Evolutionary conservation across 2,113 vertebrate species (phyloP).

Genomic region (Elachura formosa): DNA sequence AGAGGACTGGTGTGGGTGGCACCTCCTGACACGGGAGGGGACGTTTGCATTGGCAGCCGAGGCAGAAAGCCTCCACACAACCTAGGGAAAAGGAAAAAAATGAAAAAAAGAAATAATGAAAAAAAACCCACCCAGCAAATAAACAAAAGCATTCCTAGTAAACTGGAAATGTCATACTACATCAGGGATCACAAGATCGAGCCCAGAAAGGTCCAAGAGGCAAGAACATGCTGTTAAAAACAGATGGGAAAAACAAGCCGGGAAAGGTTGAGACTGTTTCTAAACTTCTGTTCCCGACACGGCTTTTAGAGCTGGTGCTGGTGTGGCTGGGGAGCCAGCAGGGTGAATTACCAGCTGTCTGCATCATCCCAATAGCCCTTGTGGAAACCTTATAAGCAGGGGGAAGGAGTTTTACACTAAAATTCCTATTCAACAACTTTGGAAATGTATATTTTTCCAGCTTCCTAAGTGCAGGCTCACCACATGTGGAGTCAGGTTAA

Average conservation of each 20-base stretch:
- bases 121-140: not conserved
- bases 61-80: conserved; percentile 27
- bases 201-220: conserved; percentile 53
- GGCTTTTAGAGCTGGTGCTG: not conserved
- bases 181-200: conserved; percentile 50
- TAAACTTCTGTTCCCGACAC: not conserved
- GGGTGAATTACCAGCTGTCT: not conserved
- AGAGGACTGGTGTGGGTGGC: conserved; percentile 32
- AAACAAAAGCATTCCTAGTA: conserved; percentile 61
- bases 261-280: conserved; percentile 29
- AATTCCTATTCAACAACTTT: not conserved
- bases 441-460: not conserved
- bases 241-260: conserved; percentile 48
- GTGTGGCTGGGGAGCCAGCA: not conserved
- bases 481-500: not conserved
- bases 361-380: not conserved
- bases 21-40: not conserved
- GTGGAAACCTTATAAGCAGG: not conserved
- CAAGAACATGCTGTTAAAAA: conserved; percentile 53
- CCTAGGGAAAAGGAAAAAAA: not conserved
- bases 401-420: not conserved
- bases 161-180: conserved; percentile 48
- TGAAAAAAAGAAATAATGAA: not conserved
- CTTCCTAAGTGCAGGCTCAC: not conserved
- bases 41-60: conserved; percentile 2